Evolutionary conservation across 2,113 vertebrate genomes (phyloP).

Genomic region (Polypterus senegalus): DNA sequence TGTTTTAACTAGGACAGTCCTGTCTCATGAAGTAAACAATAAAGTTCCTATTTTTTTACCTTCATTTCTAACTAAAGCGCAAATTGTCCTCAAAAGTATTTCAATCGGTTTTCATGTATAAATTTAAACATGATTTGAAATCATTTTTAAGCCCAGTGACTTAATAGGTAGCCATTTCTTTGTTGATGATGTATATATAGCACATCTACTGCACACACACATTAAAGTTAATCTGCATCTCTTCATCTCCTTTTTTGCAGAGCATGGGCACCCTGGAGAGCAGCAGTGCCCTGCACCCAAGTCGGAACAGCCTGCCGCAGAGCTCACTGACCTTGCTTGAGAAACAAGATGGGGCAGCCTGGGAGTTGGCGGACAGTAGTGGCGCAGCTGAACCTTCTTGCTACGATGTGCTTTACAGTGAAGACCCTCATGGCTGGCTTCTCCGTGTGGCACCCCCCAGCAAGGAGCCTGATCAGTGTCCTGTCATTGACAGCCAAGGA

Average conservation of each 20-base stretch:
- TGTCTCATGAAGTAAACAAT: neutral
- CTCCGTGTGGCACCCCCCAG: slow-evolving; percentile 22
- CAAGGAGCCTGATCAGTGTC: slow-evolving; percentile 84
- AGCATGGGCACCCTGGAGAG: slow-evolving; percentile 65
- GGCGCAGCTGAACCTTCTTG: slow-evolving; percentile 68
- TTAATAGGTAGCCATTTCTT: no score
- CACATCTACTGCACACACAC: no score
- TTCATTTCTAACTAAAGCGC: no score
- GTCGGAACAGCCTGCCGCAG: slow-evolving; percentile 41
- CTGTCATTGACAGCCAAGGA: slow-evolving; percentile 87
- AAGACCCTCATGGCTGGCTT: slow-evolving; percentile 58
- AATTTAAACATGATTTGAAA: no score
- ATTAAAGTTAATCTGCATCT: neutral
- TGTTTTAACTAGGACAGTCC: no score
- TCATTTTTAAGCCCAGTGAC: no score
- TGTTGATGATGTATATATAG: no score
- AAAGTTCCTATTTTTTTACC: neutral
- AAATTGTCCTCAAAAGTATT: no score
- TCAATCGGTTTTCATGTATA: no score
- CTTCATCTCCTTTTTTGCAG: slow-evolving; percentile 21
- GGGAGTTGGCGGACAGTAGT: slow-evolving; percentile 53
- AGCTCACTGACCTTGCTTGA: slow-evolving; percentile 46
- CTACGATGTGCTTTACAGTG: slow-evolving; percentile 73
- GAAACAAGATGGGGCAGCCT: slow-evolving; percentile 27
- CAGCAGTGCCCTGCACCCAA: slow-evolving; percentile 24